Evolutionary conservation across 2,888 invertebrate species (phyloP).

Genomic region (Hypselothyrea guttata): DNA sequence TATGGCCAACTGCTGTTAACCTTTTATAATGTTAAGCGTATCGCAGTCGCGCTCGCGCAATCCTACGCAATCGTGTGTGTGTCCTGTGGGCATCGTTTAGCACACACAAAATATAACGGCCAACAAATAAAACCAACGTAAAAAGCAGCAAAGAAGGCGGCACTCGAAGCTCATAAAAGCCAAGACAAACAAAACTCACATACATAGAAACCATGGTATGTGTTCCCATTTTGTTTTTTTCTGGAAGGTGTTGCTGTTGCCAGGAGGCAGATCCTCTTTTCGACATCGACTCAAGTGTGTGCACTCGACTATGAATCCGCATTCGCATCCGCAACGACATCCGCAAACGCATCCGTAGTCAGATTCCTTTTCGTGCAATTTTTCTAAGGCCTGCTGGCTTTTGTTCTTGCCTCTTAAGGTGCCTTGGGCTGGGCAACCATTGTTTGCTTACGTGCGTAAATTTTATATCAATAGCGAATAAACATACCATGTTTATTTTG

Average conservation of each 20-base stretch:
- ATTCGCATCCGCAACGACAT: constrained; percentile 27
- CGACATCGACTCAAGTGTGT: constrained; percentile 66
- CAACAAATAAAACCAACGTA: constrained; percentile 28
- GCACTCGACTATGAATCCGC: constrained; percentile 65
- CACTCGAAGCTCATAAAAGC: constrained; percentile 35
- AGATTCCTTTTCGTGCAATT: constrained; percentile 26
- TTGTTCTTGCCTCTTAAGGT: neutral
- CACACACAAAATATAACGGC: constrained; percentile 38
- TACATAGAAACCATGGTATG: constrained; percentile 37
- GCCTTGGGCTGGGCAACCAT: constrained; percentile 23
- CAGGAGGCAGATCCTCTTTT: neutral
- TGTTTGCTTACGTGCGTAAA: constrained; percentile 69
- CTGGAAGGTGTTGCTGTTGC: constrained; percentile 5
- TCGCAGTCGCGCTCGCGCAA: constrained; percentile 63
- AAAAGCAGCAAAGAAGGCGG: neutral
- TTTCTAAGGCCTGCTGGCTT: constrained; percentile 11
- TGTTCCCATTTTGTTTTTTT: constrained; percentile 12
- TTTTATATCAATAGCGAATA: constrained; percentile 58
- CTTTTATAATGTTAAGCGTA: constrained; percentile 34
- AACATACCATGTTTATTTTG: constrained; percentile 24
- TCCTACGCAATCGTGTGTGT: constrained; percentile 27
- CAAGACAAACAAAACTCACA: constrained; percentile 27
- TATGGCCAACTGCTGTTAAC: constrained; percentile 37
- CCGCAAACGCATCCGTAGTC: constrained; percentile 14
- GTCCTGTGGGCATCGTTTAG: constrained; percentile 69